A percentile compares a stretch with the other conserved stretches of the same genome.
These are phyloP conservation scores for Brenthis hecate DNA, from an alignment of 2,888 invertebrate genomes.

Conservation along the genomic window DNA sequence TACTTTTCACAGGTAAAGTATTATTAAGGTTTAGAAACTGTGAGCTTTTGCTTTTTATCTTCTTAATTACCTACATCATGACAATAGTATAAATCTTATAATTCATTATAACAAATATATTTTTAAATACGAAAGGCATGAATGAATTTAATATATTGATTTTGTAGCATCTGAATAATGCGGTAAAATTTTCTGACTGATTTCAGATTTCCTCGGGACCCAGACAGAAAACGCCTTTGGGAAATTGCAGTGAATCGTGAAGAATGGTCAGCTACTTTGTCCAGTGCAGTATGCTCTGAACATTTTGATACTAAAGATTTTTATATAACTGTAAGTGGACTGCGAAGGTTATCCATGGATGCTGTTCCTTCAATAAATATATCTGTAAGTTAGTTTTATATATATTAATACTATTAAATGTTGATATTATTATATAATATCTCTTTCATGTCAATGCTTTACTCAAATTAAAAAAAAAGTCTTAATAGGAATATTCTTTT, in stretches of 20 bases:
- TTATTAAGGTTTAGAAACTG: background rate
- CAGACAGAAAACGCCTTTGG: slow-evolving; percentile 60
- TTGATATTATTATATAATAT: too few species aligned
- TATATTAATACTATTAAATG: background rate
- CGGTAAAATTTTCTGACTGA: background rate
- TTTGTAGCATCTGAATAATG: too few species aligned
- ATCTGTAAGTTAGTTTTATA: slow-evolving; percentile 56
- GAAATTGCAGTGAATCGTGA: slow-evolving; percentile 66
- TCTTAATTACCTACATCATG: background rate
- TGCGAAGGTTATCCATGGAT: slow-evolving; percentile 56
- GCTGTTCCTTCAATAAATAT: slow-evolving; percentile 68
- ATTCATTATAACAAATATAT: too few species aligned
- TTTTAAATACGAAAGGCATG: too few species aligned
- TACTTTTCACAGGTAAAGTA: slow-evolving; percentile 66
- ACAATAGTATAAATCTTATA: too few species aligned
- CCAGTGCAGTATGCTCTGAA: slow-evolving; percentile 68
- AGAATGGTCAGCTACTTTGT: slow-evolving; percentile 60
- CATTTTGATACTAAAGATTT: slow-evolving; percentile 64
- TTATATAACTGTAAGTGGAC: slow-evolving; percentile 65
- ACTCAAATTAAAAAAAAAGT: too few species aligned
- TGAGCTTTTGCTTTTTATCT: background rate
- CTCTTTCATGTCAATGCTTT: too few species aligned
- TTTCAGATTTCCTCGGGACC: slow-evolving; percentile 63
- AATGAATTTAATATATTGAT: too few species aligned
- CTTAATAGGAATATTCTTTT: too few species aligned